These are phyloP conservation scores for Holacanthus passer DNA, from an alignment of 2,113 vertebrate genomes.

Conservation along the genomic window DNA sequence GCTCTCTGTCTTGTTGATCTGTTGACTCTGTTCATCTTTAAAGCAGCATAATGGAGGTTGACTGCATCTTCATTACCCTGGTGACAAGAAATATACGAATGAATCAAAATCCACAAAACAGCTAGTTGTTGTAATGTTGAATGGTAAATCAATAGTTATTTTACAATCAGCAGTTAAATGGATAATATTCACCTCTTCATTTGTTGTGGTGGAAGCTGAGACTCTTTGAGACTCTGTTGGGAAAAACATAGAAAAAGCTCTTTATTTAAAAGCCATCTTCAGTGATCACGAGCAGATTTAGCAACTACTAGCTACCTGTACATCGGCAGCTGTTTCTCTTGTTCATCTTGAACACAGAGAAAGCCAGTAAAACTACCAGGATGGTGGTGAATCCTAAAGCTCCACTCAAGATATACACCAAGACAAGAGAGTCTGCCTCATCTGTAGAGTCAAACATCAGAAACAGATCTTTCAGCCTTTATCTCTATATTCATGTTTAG, in stretches of 20 bases:
- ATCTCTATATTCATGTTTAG: not conserved
- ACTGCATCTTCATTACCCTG: not conserved
- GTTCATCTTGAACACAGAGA: not conserved
- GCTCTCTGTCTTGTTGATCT: slow-evolving; percentile 3
- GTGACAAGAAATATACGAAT: not conserved
- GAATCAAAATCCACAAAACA: not conserved
- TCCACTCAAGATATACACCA: slow-evolving; percentile 34
- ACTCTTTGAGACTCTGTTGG: not conserved
- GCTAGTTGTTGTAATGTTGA: not conserved
- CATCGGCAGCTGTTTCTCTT: not conserved
- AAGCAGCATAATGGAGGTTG: slow-evolving; percentile 21
- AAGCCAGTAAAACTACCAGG: slow-evolving; percentile 14
- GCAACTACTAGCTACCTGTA: not conserved
- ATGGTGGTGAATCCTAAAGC: slow-evolving; percentile 3
- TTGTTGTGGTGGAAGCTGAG: not conserved
- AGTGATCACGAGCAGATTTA: not conserved
- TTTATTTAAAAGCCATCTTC: not conserved
- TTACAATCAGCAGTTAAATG: not conserved
- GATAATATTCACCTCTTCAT: slow-evolving; percentile 9
- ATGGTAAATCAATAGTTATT: not conserved
- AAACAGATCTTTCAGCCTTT: not conserved
- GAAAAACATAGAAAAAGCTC: not conserved
- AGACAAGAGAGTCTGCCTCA: accelerated
- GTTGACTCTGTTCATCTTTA: not conserved
- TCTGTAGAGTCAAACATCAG: slow-evolving; percentile 4